Conservation (phyloP, 1,140 invertebrate species). For the Tigriopus japonicus region DNA sequence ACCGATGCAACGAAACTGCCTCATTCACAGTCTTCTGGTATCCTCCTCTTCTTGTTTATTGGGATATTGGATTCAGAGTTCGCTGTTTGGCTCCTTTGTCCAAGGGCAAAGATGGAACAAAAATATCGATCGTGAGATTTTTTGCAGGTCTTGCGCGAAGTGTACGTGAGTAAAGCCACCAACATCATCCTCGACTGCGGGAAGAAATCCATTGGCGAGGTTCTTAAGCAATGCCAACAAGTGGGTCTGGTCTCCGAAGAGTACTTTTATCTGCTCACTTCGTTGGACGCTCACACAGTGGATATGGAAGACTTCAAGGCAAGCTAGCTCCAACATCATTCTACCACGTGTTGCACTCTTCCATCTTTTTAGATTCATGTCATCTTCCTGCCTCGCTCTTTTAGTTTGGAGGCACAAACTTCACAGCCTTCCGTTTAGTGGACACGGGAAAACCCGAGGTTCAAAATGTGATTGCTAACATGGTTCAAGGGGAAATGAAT, state of each 20-base stretch:
- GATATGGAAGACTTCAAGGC: slow-evolving; percentile 6
- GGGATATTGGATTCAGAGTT: too few relatives aligned
- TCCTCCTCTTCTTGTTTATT: too few relatives aligned
- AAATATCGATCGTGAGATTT: too few relatives aligned
- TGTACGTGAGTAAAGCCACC: not conserved
- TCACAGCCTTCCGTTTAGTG: slow-evolving; percentile 4
- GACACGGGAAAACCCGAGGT: slow-evolving; percentile 8
- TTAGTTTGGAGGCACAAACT: slow-evolving; percentile 12
- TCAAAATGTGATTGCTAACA: not conserved
- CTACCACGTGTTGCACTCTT: too few relatives aligned
- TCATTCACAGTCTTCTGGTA: too few relatives aligned
- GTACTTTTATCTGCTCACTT: slow-evolving; percentile 6
- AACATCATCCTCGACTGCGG: slow-evolving; percentile 9
- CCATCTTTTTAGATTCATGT: too few relatives aligned
- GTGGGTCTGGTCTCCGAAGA: slow-evolving; percentile 2
- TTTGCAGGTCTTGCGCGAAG: not conserved
- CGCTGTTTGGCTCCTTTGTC: too few relatives aligned
- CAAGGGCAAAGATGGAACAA: too few relatives aligned
- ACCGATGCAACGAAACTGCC: too few relatives aligned
- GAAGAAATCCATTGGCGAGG: not conserved
- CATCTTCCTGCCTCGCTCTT: too few relatives aligned
- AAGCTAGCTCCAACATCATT: not conserved
- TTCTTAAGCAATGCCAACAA: slow-evolving; percentile 7
- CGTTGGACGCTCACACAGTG: slow-evolving; percentile 9
- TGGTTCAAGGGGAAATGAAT: not conserved